Evolutionary conservation across 2,888 invertebrate genomes (phyloP).

Genomic region (Amphipoea oculea): DNA sequence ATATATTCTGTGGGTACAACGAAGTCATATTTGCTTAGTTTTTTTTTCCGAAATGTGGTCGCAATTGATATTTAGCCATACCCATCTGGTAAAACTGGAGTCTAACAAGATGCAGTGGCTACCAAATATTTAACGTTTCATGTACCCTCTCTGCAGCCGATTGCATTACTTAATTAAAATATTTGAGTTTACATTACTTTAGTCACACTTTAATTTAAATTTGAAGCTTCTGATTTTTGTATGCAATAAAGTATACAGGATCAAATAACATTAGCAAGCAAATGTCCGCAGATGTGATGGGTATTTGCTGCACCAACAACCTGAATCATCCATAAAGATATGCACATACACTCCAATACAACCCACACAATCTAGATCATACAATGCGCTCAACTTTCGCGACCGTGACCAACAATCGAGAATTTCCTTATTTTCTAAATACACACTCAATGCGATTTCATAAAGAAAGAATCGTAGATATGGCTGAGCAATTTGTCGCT

Average conservation of each 20-base stretch:
- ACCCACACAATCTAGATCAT: conserved; percentile 33
- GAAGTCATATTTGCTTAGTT: neutral
- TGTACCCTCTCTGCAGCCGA: neutral
- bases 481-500: conserved; percentile 20
- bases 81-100: neutral
- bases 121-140: neutral
- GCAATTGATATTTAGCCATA: neutral
- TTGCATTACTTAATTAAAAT: neutral
- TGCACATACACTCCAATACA: neutral
- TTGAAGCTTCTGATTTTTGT: neutral
- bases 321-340: conserved; percentile 26
- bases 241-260: neutral
- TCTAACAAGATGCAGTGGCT: neutral
- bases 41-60: conserved; percentile 7
- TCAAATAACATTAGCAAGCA: too few species aligned
- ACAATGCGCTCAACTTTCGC: conserved; percentile 57
- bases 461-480: conserved; percentile 48
- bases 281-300: too few species aligned
- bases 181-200: neutral
- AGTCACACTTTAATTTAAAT: neutral
- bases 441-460: conserved; percentile 53
- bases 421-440: conserved; percentile 62
- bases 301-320: neutral
- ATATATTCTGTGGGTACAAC: neutral
- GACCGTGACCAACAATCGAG: conserved; percentile 47